These are phyloP conservation scores for Tinamus guttatus DNA, from an alignment of 2,113 vertebrate genomes.

Conservation along the genomic window DNA sequence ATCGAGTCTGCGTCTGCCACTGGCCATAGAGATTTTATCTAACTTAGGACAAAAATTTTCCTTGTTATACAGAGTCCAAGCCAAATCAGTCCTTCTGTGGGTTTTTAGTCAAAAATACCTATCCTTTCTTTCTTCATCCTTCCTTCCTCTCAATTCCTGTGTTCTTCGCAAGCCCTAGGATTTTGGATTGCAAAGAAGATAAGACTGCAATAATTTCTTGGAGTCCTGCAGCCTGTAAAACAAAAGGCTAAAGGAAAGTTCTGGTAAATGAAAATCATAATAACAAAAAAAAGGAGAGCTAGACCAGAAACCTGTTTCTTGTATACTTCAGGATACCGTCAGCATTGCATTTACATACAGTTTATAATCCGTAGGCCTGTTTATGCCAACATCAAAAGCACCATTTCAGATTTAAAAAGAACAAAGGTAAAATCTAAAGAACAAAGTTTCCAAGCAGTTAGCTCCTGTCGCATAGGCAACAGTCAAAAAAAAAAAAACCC, in stretches of 20 bases:
- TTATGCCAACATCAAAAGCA: constrained; percentile 1
- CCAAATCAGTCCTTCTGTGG: neutral
- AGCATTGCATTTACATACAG: neutral
- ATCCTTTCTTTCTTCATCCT: neutral
- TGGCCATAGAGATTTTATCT: neutral
- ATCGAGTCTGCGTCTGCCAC: neutral
- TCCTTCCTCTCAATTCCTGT: neutral
- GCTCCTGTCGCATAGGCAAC: neutral
- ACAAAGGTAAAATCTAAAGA: neutral
- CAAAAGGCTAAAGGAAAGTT: neutral
- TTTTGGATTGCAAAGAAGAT: neutral
- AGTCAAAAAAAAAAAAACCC: neutral
- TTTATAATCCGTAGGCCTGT: neutral
- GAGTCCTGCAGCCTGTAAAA: neutral
- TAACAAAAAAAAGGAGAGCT: neutral
- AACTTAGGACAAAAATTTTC: neutral
- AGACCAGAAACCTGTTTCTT: neutral
- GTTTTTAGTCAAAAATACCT: neutral
- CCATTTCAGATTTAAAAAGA: neutral
- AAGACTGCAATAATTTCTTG: neutral
- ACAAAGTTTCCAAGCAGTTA: neutral
- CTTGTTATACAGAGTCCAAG: neutral
- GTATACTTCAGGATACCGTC: neutral
- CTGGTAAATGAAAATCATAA: neutral
- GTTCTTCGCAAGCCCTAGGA: neutral